Conservation (phyloP, 2,888 invertebrate species). For the Dusona sp. region DNA sequence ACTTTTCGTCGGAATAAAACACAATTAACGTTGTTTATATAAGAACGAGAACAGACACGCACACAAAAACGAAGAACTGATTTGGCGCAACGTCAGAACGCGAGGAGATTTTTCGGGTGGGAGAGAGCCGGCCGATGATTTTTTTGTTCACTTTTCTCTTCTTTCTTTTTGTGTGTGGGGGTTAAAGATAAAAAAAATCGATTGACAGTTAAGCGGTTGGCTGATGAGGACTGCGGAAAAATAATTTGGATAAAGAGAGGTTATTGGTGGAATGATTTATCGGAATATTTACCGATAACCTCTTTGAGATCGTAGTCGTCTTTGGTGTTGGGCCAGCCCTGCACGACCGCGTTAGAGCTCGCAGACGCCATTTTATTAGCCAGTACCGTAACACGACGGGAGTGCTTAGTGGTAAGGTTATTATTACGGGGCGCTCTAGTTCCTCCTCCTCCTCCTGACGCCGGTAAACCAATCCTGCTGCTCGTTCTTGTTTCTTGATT, state of each 20-base stretch:
- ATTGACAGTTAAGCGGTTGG: constrained; percentile 7
- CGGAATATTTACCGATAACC: constrained; percentile 92
- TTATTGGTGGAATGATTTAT: constrained; percentile 23
- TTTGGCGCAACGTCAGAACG: constrained; percentile 59
- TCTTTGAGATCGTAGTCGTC: constrained; percentile 97
- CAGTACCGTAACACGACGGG: constrained; percentile 86
- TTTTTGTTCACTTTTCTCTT: constrained; percentile 20
- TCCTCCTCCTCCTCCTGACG: constrained; percentile 58
- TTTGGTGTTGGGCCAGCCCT: constrained; percentile 94
- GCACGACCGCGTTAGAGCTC: constrained; percentile 85
- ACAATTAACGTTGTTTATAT: constrained; percentile 12
- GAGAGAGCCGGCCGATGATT: constrained; percentile 51
- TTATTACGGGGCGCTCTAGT: constrained; percentile 80
- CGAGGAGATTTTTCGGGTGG: constrained; percentile 17
- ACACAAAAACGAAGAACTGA: constrained; percentile 51
- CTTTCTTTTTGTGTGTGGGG: neutral
- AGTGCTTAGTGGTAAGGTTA: constrained; percentile 83
- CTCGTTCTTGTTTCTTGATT: constrained; percentile 58
- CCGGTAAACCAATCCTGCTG: constrained; percentile 64
- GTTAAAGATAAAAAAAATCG: constrained; percentile 1
- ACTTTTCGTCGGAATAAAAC: constrained; percentile 31
- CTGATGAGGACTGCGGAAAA: constrained; percentile 2
- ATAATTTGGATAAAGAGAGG: constrained; percentile 8
- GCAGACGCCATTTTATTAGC: constrained; percentile 88
- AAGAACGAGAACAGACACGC: constrained; percentile 45